phyloP scores from a whole-genome alignment of 2,888 invertebrate species.

The Siphlonurus alternatus region DNA sequence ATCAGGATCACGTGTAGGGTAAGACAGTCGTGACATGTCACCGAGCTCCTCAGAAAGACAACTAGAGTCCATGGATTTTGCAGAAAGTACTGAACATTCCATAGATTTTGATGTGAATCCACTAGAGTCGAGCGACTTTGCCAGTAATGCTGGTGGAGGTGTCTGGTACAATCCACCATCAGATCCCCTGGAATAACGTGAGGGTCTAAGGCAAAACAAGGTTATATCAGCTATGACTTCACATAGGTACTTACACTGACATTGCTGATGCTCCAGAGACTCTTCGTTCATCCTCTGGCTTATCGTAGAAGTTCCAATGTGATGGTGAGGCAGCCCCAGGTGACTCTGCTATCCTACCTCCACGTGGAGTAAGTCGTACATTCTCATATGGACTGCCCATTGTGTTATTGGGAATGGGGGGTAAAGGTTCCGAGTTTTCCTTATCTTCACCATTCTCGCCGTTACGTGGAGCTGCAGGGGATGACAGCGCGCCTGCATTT shows the following conservation, averaged over 20 bases:
- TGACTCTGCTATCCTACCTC: conserved; percentile 5
- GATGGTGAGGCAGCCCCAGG: conserved; percentile 29
- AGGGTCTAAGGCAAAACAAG: conserved; percentile 19
- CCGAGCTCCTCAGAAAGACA: conserved; percentile 38
- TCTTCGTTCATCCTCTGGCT: conserved; percentile 25
- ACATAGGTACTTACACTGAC: conserved; percentile 33
- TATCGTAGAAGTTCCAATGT: conserved; percentile 33
- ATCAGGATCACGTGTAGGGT: conserved; percentile 34
- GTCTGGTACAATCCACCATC: conserved; percentile 39
- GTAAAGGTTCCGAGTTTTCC: conserved; percentile 26
- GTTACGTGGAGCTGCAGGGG: background rate
- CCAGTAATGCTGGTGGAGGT: conserved; percentile 26
- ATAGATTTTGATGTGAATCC: conserved; percentile 3
- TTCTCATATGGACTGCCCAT: conserved; percentile 47
- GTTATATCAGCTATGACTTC: background rate
- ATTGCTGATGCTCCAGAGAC: conserved; percentile 39
- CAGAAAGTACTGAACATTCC: conserved; percentile 8
- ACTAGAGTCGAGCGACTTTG: background rate
- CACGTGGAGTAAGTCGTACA: conserved; percentile 31
- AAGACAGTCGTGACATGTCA: conserved; percentile 20
- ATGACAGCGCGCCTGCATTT: background rate
- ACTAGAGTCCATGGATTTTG: conserved; percentile 37
- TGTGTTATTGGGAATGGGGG: conserved; percentile 48
- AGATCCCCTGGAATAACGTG: conserved; percentile 32
- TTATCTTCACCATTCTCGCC: conserved; percentile 8